These are phyloP conservation scores for Prietella phreatophila DNA, from an alignment of 2,113 vertebrate genomes.

Conservation along the genomic window DNA sequence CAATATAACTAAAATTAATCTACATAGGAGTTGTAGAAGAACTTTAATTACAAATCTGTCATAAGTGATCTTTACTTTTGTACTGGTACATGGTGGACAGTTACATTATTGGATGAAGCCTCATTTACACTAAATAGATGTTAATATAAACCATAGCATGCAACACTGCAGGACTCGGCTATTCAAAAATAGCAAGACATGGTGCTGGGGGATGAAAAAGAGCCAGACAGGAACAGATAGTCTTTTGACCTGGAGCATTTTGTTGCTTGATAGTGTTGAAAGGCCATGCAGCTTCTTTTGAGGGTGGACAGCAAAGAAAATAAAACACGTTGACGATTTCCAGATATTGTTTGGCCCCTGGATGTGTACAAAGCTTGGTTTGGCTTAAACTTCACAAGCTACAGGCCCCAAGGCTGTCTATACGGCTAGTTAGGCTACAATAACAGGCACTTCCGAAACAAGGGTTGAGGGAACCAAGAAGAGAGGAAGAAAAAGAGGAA, in stretches of 20 bases:
- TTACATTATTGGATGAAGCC: not conserved
- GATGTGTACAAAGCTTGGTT: conserved; percentile 49
- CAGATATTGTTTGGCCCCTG: conserved; percentile 61
- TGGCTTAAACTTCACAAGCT: conserved; percentile 58
- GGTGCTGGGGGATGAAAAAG: conserved; percentile 10
- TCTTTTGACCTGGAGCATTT: conserved; percentile 54
- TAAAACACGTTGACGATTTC: conserved; percentile 55
- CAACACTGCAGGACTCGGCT: not conserved
- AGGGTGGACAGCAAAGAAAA: conserved; percentile 53
- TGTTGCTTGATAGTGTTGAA: conserved; percentile 53
- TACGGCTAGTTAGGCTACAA: conserved; percentile 51
- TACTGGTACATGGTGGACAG: not conserved
- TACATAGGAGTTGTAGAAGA: not conserved
- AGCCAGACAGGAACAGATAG: conserved; percentile 44
- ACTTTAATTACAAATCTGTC: not conserved
- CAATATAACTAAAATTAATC: not conserved
- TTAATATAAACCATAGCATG: conserved; percentile 15
- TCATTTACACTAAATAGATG: conserved; percentile 18
- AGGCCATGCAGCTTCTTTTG: conserved; percentile 45
- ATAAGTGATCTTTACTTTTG: not conserved
- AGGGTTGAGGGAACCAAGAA: conserved; percentile 30
- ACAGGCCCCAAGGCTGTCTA: conserved; percentile 55
- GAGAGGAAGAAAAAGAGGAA: conserved; percentile 38
- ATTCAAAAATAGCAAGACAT: conserved; percentile 28
- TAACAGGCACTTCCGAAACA: conserved; percentile 53